Evolutionary conservation across 2,888 invertebrate genomes (phyloP), one percentile per base, ranked within the genome.

Genomic region (Chromoteleia sp.): DNA sequence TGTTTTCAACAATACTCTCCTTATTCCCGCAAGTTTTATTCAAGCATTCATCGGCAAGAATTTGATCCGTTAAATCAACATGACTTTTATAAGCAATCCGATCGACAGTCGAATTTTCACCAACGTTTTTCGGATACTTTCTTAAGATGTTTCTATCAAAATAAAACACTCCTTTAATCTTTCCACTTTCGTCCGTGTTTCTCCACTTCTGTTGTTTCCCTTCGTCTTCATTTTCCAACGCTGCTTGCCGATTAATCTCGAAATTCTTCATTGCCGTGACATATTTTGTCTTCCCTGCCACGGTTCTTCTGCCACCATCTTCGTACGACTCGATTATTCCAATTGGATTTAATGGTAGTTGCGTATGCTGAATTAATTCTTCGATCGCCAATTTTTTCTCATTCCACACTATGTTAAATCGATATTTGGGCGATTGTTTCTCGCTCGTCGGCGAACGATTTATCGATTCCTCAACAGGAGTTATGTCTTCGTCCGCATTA

Each of bases 61-160:
- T 30, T 45, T 19, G 50, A 61, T 54, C 65, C 8, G 15, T 21
- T 10, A 54, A 61, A 56, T 50, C 33, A n/a, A 8, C 19, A 6
- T 33, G 39, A 79, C 59, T 36, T 56, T 41, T 56, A 39, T 52
- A 41, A 54, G 3, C 21, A 41, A 21, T 19, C 17, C n/a, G 8
- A 10, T 33, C 15, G 1, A 54, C 58, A 0, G 58, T 71, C 15
- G 63, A 33, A 63, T 61, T 65, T 52, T 45, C 59, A n/a, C n/a
- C n/a, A 4, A 14, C 7, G 8, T 67, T 56, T 29, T 84, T 84
- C 0, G 87, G 87, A 81, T 88, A 89, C 25, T 85, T 84, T 39
- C 81, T 78, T 15, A 88, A 61, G 29, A 88, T 83, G 36, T 86
- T 89, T 54, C 78, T 85, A 5, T 87, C 86, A 50, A 87, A 89